Evolutionary conservation across 2,113 vertebrate genomes (phyloP), one percentile per base, ranked within the genome.

Genomic region (Falco punctatus): DNA sequence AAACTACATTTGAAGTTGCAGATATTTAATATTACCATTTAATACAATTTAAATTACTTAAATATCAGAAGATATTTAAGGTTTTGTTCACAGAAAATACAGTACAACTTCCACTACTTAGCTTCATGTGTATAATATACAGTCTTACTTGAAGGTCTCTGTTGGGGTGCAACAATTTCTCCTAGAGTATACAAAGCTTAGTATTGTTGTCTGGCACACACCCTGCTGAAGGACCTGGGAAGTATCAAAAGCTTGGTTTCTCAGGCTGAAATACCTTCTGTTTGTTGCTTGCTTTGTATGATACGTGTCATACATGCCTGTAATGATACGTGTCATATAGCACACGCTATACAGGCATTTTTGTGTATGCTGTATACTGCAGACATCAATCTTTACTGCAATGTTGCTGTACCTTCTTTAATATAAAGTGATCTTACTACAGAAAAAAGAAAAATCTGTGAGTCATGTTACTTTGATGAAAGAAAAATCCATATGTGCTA

Each of bases 181-280:
- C 32, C 23, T 57, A 30, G 65, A 59, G 30, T 92, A 92, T 55
- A 94, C 86, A 94, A 92, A 93, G 16, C 61, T 85, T 80, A 66
- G 46, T 88, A 61, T 83, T 81, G 48, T 35, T 92, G 70, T 96
- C 91, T 96, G 92, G 86, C 74, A 77, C 15, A 66, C 51, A 64
- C 94, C 88, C 83, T 86, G 61, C 73, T 77, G 86, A 59, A 82
- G 70, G 52, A 93, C 83, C 88, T 96, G 94, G 81, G 51, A 72
- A 95, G 58, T 79, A 35, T 96, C 95, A 92, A 40, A 91, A 88
- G 24, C 61, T 88, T 75, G 57, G 28, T 57, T 94, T 85, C 88
- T 87, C 57, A 32, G 49, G 24, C 40, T 89, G 77, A 65, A 46
- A 17, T 42, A 32, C 90, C 86, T 91, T 88, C 20, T 40, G 42